Evolutionary conservation across 2,888 invertebrate genomes (phyloP).

Genomic region (Alsophila aescularia): DNA sequence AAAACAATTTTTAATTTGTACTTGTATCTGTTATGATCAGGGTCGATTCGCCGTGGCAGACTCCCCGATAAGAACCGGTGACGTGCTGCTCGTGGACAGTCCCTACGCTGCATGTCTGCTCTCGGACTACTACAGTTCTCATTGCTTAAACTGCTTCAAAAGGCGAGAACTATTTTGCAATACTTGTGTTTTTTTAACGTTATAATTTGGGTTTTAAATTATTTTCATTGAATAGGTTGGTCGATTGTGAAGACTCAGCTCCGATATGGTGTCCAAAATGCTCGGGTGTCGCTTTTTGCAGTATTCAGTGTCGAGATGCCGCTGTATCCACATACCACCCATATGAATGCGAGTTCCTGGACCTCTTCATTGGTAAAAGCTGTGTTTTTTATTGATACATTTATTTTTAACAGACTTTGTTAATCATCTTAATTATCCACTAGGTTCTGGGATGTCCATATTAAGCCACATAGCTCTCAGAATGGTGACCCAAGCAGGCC

Average conservation of each 20-base stretch:
- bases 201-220: neutral
- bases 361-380: constrained; percentile 87
- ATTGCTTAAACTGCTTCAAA: constrained; percentile 92
- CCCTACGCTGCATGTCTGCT: constrained; percentile 90
- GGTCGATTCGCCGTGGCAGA: constrained; percentile 90
- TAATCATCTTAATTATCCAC: constrained; percentile 24
- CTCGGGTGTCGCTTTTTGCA: constrained; percentile 91
- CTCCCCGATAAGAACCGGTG: constrained; percentile 86
- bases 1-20: no score
- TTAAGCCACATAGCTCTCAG: constrained; percentile 90
- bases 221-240: constrained; percentile 49
- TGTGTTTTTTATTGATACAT: neutral
- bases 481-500: constrained; percentile 89
- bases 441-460: constrained; percentile 92
- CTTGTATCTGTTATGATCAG: constrained; percentile 47
- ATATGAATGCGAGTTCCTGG: constrained; percentile 90
- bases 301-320: constrained; percentile 85
- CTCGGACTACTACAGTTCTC: constrained; percentile 89
- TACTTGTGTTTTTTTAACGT: neutral
- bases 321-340: constrained; percentile 88
- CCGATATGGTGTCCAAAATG: constrained; percentile 90
- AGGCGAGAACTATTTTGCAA: constrained; percentile 76
- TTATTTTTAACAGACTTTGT: neutral
- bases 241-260: constrained; percentile 68
- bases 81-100: constrained; percentile 88